Evolutionary conservation across 2,797 vertebrate species (phyloP), one percentile per base, ranked within the genome.

Genomic region (Apogon talboti): DNA sequence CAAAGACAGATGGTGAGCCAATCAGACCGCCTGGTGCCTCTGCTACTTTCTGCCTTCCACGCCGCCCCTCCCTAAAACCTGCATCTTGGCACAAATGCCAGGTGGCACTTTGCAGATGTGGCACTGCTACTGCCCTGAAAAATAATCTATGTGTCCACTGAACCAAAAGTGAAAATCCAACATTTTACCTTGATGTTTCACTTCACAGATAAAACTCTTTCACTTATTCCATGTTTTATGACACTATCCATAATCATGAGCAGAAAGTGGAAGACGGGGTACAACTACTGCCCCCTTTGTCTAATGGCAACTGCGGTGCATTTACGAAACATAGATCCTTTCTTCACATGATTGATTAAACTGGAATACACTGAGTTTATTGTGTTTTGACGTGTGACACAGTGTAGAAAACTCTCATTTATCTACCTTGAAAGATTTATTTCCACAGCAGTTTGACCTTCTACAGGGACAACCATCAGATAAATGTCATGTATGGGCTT

Each of bases 1-100:
- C 82, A 77, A 72, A 84, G 81, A 88, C 91, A 92, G 89, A 89
- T 92, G 91, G 90, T 44, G 51, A 79, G 58, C 86, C 86, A 87
- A 86, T 89, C 89, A 87, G 76, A 79, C 83, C 70, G 55, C 84
- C 84, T 89, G 80, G 80, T 85, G 85, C 82, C 71, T 63, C 59
- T 65, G 73, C 56, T 55, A 51, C 76, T 76, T 62, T 19, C 60
- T 40, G 8, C 75, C 65, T 65, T 66, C 70, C 50, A 14, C 68
- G 61, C 71, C 3, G 18, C 71, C 77, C 77, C 76, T 60, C 83
- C 76, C 63, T 15, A 47, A 73, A 76, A 79, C 76, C 78, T 74
- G 72, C 78, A 55, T 64, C 77, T 28, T 83, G 82, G 61, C 79
- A 78, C 73, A 66, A 37, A 51, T 62, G 82, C 81, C 82, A 87